Conservation (phyloP, 2,888 invertebrate genomes). For the Brachyptera putata region DNA sequence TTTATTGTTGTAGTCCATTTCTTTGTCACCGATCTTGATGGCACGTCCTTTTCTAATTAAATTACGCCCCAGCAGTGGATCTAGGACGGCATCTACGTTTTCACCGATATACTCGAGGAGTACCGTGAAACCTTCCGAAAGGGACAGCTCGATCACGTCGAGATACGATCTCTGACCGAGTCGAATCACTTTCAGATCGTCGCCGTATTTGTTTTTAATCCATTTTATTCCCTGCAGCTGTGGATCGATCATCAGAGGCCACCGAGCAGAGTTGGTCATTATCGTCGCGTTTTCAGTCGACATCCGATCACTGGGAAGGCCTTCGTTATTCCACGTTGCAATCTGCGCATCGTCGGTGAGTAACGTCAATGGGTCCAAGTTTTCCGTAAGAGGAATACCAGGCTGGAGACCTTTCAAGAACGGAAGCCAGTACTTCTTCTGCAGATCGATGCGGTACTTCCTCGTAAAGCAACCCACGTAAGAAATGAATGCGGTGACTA, state of each 20-base stretch:
- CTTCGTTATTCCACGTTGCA: conserved; percentile 93
- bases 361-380: conserved; percentile 76
- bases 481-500: conserved; percentile 89
- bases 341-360: conserved; percentile 89
- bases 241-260: conserved; percentile 95
- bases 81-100: conserved; percentile 82
- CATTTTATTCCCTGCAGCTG: conserved; percentile 89
- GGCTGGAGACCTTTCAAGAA: conserved; percentile 59
- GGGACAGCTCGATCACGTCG: conserved; percentile 72
- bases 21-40: conserved; percentile 85
- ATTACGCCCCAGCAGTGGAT: conserved; percentile 81
- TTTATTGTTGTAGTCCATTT: conserved; percentile 78
- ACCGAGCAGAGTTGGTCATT: conserved; percentile 80
- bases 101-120: conserved; percentile 89
- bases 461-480: conserved; percentile 93
- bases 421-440: conserved; percentile 77
- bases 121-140: conserved; percentile 69
- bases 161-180: conserved; percentile 78
- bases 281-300: conserved; percentile 93
- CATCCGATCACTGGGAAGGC: conserved; percentile 86
- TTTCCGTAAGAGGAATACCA: conserved; percentile 73
- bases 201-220: conserved; percentile 86
- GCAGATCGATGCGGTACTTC: conserved; percentile 71
- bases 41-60: conserved; percentile 81
- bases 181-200: conserved; percentile 60